These are phyloP conservation scores for Embidobia sp. DNA, from an alignment of 2,888 invertebrate species.

Conservation along the genomic window DNA sequence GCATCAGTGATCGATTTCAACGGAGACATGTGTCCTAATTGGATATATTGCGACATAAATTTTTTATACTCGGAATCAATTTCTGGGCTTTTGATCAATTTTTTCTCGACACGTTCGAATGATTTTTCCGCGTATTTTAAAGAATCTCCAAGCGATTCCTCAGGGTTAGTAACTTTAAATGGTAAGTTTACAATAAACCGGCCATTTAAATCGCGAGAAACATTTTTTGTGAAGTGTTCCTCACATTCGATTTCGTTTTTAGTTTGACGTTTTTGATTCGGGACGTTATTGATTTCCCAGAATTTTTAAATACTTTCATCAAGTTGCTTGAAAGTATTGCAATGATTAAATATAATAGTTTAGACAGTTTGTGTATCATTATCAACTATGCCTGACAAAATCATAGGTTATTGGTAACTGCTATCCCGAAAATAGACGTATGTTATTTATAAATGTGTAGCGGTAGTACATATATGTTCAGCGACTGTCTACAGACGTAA, in stretches of 20 bases:
- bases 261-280: background rate
- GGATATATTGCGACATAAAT: background rate
- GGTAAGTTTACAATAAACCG: background rate
- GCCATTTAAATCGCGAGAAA: background rate
- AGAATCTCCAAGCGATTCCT: background rate
- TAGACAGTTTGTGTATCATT: too few relatives aligned
- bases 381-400: too few relatives aligned
- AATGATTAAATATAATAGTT: too few relatives aligned
- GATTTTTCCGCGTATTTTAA: background rate
- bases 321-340: background rate
- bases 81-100: background rate
- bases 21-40: background rate
- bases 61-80: background rate
- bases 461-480: too few relatives aligned
- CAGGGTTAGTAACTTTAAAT: background rate
- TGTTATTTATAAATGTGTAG: too few relatives aligned
- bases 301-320: background rate
- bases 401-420: too few relatives aligned
- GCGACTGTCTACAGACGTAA: too few relatives aligned
- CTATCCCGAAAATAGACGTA: too few relatives aligned
- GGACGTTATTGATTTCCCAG: slow-evolving; percentile 6
- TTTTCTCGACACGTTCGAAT: background rate
- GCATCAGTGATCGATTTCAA: background rate
- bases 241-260: background rate
- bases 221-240: background rate